Conservation (phyloP, 2,888 invertebrate genomes). For the Sceliomorpha sp. region DNA sequence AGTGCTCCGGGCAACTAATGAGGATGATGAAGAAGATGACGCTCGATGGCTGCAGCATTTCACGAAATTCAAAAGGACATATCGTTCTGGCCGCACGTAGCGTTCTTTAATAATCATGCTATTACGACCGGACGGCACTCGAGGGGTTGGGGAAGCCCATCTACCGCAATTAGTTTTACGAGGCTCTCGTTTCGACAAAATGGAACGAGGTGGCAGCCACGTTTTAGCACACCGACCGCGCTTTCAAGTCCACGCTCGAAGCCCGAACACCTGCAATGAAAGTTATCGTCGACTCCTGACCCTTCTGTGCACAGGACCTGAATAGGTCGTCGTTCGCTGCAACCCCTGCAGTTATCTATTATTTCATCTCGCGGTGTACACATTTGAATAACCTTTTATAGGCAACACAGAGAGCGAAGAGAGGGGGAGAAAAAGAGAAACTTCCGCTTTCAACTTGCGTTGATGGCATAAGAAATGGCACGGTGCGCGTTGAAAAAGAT, state of each 20-base stretch:
- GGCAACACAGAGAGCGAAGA: neutral
- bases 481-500: conserved; percentile 11
- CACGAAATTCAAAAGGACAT: conserved; percentile 35
- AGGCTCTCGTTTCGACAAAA: conserved; percentile 55
- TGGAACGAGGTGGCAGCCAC: conserved; percentile 51
- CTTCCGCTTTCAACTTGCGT: conserved; percentile 26
- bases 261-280: conserved; percentile 54
- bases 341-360: conserved; percentile 38
- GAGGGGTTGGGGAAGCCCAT: conserved; percentile 28
- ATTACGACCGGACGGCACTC: conserved; percentile 35
- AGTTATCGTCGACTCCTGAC: conserved; percentile 54
- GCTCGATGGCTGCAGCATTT: conserved; percentile 14
- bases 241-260: conserved; percentile 36
- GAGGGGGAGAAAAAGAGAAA: conserved; percentile 13
- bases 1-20: too few relatives aligned
- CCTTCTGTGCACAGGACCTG: conserved; percentile 19
- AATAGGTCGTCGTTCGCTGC: conserved; percentile 34
- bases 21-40: conserved; percentile 7
- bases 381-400: conserved; percentile 31
- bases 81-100: conserved; percentile 39
- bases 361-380: conserved; percentile 38
- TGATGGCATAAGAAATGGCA: conserved; percentile 17
- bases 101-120: conserved; percentile 57
- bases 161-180: conserved; percentile 69
- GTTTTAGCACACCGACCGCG: conserved; percentile 47